Conservation (phyloP, 2,797 vertebrate species). For the Phyllotis vaccarum region DNA sequence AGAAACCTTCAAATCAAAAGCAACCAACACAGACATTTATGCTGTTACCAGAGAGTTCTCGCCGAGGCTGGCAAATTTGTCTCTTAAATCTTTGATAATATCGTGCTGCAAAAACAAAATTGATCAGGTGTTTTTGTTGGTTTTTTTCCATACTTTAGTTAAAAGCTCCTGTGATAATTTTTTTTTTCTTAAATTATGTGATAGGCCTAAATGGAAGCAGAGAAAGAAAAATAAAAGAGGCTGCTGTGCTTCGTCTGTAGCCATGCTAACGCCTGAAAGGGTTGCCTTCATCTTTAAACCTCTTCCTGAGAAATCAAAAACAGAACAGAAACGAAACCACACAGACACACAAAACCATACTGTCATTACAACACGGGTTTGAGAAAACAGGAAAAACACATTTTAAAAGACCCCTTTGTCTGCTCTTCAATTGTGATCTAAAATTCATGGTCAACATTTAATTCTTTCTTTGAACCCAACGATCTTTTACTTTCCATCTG, state of each 20-base stretch:
- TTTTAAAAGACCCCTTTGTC: conserved; percentile 66
- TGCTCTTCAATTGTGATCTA: conserved; percentile 68
- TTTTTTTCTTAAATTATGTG: conserved; percentile 86
- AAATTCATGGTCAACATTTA: conserved; percentile 45
- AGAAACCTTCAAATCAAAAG: conserved; percentile 89
- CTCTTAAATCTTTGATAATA: conserved; percentile 92
- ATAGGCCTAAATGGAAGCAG: conserved; percentile 88
- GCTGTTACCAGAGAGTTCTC: conserved; percentile 91
- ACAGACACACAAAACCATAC: conserved; percentile 81
- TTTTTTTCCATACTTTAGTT: conserved; percentile 85
- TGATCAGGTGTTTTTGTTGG: conserved; percentile 83
- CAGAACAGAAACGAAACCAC: conserved; percentile 84
- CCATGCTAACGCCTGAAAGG: conserved; percentile 87
- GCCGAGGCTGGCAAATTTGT: conserved; percentile 91
- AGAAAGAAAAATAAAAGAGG: conserved; percentile 84
- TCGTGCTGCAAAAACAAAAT: conserved; percentile 91
- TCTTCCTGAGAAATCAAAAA: conserved; percentile 88
- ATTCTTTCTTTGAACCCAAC: conserved; percentile 81
- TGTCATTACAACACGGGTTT: conserved; percentile 80
- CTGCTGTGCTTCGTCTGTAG: conserved; percentile 87
- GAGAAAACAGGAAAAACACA: conserved; percentile 63
- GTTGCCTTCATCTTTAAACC: conserved; percentile 91
- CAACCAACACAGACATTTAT: conserved; percentile 91
- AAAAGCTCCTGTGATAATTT: conserved; percentile 85
- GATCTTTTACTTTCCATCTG: conserved; percentile 67